Evolutionary conservation across 2,797 vertebrate genomes (phyloP).

Genomic region (Trachops cirrhosus): DNA sequence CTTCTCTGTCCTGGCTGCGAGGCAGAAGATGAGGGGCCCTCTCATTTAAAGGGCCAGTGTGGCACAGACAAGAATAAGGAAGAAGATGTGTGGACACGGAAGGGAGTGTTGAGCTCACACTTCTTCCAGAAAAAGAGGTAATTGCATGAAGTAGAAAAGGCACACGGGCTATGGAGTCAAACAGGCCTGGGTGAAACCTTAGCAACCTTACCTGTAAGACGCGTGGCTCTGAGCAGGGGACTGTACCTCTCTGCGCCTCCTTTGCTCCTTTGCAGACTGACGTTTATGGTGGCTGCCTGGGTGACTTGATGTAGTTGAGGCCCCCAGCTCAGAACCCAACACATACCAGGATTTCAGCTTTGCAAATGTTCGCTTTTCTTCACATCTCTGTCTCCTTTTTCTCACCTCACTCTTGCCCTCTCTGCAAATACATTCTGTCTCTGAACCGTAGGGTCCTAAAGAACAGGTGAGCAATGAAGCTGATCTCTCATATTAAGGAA

Average conservation of each 20-base stretch:
- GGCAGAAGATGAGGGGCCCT: neutral
- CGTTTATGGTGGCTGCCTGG: neutral
- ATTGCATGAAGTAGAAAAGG: neutral
- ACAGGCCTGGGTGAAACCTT: neutral
- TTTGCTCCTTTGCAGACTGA: neutral
- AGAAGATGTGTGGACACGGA: neutral
- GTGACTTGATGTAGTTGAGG: neutral
- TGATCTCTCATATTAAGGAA: neutral
- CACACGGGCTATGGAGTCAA: neutral
- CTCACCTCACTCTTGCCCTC: neutral
- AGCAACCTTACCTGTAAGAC: neutral
- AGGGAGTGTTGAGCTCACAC: neutral
- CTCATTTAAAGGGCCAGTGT: slow-evolving; percentile 43
- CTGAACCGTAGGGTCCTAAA: neutral
- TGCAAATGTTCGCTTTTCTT: neutral
- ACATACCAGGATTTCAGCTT: neutral
- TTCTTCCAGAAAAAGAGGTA: neutral
- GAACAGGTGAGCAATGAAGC: neutral
- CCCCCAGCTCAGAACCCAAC: neutral
- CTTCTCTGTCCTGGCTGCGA: slow-evolving; percentile 3
- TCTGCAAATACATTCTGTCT: neutral
- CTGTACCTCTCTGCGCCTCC: neutral
- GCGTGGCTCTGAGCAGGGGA: neutral
- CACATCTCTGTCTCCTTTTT: neutral
- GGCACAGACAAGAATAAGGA: neutral